Base-by-base conservation (phyloP, 2,113 vertebrate genomes). In the Dasypus novemcinctus region DNA sequence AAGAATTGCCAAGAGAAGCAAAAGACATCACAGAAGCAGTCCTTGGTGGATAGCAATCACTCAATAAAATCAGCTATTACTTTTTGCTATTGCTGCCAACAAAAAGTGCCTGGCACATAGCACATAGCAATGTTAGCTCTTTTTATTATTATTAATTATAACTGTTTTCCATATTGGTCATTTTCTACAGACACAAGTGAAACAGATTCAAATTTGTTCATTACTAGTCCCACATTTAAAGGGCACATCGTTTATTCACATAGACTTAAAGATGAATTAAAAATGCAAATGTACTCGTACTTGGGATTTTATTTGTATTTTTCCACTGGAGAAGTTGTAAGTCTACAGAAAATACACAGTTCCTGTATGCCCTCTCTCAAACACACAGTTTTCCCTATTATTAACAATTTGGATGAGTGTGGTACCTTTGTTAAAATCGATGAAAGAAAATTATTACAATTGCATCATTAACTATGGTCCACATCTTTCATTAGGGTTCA, bases 151-250 rank as follows among this genome's bases (percentile, higher is more conserved):
- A 46, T 15, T 82, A 4, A 33, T 91, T 43, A 43, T 83, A 93
- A 46, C 38, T 85, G 2, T 59, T 90, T 33, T 10, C 27, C 41
- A 63, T 17, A 33, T 27, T 61, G 61, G 31, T 92, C 15, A 64
- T 85, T 95, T 93, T 79, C 33, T 88, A 33, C 52, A 93, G 82
- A 75, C 5, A 64, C 43, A 54, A 71, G 13, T 88, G 66, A 86
- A 87, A 89, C 43, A 80, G 54, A 93, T 75, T 80, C 21, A 74
- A n/a, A 91, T 81, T 72, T 63, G 27, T 68, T 29, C 33, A 82
- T 80, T 87, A 43, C 57, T 82, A 79, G 2, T 6, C n/a, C 90
- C 82, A 25, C 46, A 64, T 90, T 96, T 86, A 86, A 93, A 94
- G 66, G 68, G 13, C 41, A 82, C 2, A 43, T 85, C 5, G n/a